Base-by-base conservation (phyloP, 2,888 invertebrate genomes). In the Timema podura region DNA sequence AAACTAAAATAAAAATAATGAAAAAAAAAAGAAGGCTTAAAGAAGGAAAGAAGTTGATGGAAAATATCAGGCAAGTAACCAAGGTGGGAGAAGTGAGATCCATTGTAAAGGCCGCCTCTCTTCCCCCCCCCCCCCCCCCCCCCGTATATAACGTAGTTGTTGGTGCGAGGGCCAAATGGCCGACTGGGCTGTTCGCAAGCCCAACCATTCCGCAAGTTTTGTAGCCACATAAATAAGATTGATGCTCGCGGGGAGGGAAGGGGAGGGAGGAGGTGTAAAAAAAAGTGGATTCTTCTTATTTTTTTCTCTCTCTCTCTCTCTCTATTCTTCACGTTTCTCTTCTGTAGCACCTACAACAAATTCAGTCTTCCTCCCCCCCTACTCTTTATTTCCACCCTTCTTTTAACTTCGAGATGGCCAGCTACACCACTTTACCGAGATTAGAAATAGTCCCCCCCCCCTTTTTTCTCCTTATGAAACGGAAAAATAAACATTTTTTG, bases 141-240 rank as follows among this genome's bases (percentile, higher is more conserved):
- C 8, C 16, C 48, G 46, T 59, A 47, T 61, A 61, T 68, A 68
- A 68, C 61, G 59, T 68, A 68, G 30, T 48, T 57, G 11, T 16
- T 44, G 15, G 44, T 59, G 68, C 59, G 54, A 44, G 57, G 57
- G 66, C 70, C 68, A 70, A 72, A 72, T 72, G 68, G 68, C 72
- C 69, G 64, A 64, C 61, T 8, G 44, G 45, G 44, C 61, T 44
- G 61, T 44, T 65, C 67, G 73, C 71, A 73, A 70, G 69, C 71
- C 71, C 71, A 73, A 68, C 72, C 71, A 72, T 72, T 72, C 78
- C 75, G 74, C 77, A 77, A 79, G 80, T 79, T 81, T 81, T 81
- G 81, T 81, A 79, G 80, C 81, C 80, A 80, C 81, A 81, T 82
- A 82, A 82, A 81, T 80, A 81, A 80, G 81, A 81, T 81, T 81